A percentile compares a stretch with the other conserved stretches of the same genome.
These are phyloP conservation scores for Spinus pinus DNA, from an alignment of 2,797 vertebrate genomes.

Conservation along the genomic window DNA sequence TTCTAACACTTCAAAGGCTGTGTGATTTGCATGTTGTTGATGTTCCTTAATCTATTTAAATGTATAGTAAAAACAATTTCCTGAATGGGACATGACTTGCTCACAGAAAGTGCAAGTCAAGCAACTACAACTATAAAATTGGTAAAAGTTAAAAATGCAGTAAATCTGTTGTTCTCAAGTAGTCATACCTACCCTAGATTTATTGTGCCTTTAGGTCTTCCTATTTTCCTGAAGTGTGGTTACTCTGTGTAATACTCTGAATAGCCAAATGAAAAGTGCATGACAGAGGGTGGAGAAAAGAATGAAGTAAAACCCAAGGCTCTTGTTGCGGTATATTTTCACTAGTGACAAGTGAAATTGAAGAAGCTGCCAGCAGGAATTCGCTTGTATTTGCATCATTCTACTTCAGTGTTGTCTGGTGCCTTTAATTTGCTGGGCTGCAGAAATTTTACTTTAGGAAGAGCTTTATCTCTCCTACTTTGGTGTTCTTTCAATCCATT, in stretches of 20 bases:
- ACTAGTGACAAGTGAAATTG: not conserved
- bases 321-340: not conserved
- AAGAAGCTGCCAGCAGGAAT: not conserved
- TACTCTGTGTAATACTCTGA: not conserved
- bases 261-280: not conserved
- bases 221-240: not conserved
- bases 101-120: not conserved
- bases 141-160: not conserved
- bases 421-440: not conserved
- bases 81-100: not conserved
- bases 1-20: not conserved
- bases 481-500: not conserved
- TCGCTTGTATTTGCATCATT: not conserved
- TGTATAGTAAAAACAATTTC: not conserved
- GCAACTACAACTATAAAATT: not conserved
- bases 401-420: not conserved
- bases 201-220: not conserved
- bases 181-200: not conserved
- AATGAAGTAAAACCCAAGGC: not conserved
- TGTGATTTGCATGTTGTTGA: not conserved
- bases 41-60: not conserved
- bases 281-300: not conserved
- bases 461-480: not conserved
- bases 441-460: not conserved
- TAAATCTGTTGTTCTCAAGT: not conserved